Percentiles rank a stretch among this genome's conserved stretches.
Evolutionary conservation across 2,113 vertebrate species (phyloP).

Genomic region (Misgurnus anguillicaudatus): DNA sequence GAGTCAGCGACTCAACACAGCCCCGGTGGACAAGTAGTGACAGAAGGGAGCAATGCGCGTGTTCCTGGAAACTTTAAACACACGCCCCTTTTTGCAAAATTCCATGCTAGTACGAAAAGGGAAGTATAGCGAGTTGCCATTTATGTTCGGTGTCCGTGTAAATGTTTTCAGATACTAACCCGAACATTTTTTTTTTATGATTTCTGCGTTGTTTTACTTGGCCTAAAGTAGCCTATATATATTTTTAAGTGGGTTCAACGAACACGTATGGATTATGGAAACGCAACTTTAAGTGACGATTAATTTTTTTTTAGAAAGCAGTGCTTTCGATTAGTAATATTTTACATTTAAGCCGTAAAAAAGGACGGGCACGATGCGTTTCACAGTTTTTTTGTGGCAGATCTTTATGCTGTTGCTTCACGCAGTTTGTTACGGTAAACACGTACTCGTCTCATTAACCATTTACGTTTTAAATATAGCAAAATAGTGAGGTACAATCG

Average conservation of each 20-base stretch:
- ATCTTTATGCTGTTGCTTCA: background rate
- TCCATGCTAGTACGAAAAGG: background rate
- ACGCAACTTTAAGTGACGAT: too few species aligned
- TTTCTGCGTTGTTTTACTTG: too few species aligned
- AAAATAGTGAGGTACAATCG: too few species aligned
- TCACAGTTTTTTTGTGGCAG: background rate
- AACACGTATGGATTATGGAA: too few species aligned
- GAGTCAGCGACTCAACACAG: background rate
- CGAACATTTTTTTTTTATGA: too few species aligned
- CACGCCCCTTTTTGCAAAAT: background rate
- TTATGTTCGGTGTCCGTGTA: background rate
- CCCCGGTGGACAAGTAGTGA: background rate
- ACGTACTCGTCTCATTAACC: background rate
- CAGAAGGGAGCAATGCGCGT: background rate
- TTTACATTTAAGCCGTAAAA: too few species aligned
- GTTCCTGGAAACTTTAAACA: background rate
- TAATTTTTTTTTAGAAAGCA: too few species aligned
- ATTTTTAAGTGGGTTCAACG: too few species aligned
- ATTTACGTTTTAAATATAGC: background rate
- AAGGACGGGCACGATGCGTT: constrained; percentile 4
- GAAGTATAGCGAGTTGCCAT: background rate
- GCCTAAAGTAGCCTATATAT: too few species aligned
- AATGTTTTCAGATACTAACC: background rate
- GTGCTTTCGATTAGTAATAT: too few species aligned
- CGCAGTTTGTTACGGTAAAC: constrained; percentile 9